Evolutionary conservation across 2,113 vertebrate species (phyloP).

Genomic region (Condylura cristata): DNA sequence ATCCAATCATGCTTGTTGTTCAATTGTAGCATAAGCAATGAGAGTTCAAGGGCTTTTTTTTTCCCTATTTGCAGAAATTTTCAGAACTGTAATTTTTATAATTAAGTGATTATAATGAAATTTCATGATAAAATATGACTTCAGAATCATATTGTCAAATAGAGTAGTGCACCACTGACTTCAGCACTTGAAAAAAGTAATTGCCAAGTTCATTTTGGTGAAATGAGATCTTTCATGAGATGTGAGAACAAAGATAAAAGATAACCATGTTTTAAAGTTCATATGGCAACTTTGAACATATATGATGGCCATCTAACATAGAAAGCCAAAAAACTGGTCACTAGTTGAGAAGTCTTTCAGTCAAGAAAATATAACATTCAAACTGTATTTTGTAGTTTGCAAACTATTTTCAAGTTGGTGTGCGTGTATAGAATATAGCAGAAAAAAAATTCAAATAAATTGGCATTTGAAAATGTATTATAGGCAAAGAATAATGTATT

Average conservation of each 20-base stretch:
- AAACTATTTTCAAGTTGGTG: neutral
- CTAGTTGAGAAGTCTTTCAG: neutral
- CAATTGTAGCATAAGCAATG: neutral
- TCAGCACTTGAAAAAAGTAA: neutral
- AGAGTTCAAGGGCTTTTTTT: neutral
- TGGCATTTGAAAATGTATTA: neutral
- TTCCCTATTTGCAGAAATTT: neutral
- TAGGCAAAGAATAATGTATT: neutral
- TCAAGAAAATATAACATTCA: neutral
- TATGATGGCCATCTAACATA: neutral
- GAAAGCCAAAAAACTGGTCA: neutral
- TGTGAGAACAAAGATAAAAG: neutral
- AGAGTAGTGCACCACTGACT: neutral
- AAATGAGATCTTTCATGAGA: neutral
- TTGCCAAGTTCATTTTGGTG: neutral
- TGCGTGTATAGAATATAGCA: neutral
- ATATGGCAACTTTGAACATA: neutral
- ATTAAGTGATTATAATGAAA: slow-evolving; percentile 12
- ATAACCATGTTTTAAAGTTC: neutral
- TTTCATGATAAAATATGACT: neutral
- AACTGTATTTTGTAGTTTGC: neutral
- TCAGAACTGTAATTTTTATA: neutral
- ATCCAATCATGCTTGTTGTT: neutral
- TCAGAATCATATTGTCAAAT: neutral
- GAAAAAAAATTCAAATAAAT: neutral